Evolutionary conservation across 1,140 invertebrate species (phyloP).

Genomic region (Mercenaria mercenaria): DNA sequence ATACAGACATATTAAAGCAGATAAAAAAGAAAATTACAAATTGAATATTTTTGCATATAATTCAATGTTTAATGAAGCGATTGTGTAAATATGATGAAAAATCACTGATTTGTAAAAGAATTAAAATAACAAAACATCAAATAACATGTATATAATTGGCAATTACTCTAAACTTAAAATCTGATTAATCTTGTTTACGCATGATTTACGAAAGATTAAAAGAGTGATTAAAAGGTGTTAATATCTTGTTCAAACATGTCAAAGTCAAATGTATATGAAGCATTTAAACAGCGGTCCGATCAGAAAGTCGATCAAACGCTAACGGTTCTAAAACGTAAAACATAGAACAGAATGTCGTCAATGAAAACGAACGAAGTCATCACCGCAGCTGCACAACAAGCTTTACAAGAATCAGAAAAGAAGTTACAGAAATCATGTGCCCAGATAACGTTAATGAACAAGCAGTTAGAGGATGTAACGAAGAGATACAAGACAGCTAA

Average conservation of each 20-base stretch:
- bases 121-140: too few relatives aligned
- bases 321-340: too few relatives aligned
- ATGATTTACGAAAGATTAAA: background rate
- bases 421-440: slow-evolving; percentile 70
- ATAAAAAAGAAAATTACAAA: too few relatives aligned
- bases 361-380: background rate
- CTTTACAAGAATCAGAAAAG: slow-evolving; percentile 38
- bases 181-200: background rate
- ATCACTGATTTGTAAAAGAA: too few relatives aligned
- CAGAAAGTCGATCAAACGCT: too few relatives aligned
- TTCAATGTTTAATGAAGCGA: too few relatives aligned
- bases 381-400: background rate
- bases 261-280: background rate
- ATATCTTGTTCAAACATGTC: background rate
- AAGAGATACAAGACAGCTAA: slow-evolving; percentile 66
- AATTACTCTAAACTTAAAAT: background rate
- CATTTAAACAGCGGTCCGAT: too few relatives aligned
- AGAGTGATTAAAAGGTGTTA: background rate
- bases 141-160: background rate
- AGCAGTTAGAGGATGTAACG: slow-evolving; percentile 54
- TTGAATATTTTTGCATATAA: too few relatives aligned
- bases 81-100: too few relatives aligned
- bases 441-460: slow-evolving; percentile 67
- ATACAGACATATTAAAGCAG: too few relatives aligned
- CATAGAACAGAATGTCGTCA: background rate